Evolutionary conservation across 1,140 invertebrate species (phyloP).

Genomic region (Drosophila lacertosa): DNA sequence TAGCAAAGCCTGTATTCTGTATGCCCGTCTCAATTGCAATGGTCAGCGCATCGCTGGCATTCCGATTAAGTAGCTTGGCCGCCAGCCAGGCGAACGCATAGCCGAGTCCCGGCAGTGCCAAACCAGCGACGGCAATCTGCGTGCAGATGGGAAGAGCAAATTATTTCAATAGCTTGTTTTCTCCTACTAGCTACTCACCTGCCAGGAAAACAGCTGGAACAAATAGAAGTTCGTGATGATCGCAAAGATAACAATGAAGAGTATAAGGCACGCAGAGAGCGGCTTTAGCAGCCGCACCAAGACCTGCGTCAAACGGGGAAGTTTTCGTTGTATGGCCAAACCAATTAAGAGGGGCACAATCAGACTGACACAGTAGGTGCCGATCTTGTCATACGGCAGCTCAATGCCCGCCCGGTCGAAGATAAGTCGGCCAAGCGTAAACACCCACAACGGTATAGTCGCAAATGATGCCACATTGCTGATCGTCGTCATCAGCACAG

Average conservation of each 20-base stretch:
- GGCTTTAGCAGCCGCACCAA: constrained; percentile 93
- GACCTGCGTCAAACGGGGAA: constrained; percentile 88
- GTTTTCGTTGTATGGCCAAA: constrained; percentile 89
- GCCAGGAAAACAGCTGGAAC: constrained; percentile 94
- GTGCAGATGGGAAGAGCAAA: neutral
- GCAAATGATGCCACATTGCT: constrained; percentile 93
- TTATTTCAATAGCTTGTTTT: neutral
- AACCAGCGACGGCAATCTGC: constrained; percentile 92
- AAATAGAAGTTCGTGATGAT: constrained; percentile 95
- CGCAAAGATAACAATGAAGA: constrained; percentile 97
- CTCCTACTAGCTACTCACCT: constrained; percentile 86
- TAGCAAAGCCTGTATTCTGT: constrained; percentile 97
- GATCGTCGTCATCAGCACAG: constrained; percentile 96
- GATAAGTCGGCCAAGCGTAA: constrained; percentile 94
- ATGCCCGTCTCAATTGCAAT: constrained; percentile 97
- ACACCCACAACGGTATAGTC: constrained; percentile 98
- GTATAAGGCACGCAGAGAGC: constrained; percentile 91
- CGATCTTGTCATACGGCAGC: constrained; percentile 93
- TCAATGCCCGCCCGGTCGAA: constrained; percentile 88
- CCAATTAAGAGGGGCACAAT: constrained; percentile 93
- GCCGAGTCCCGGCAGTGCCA: constrained; percentile 94
- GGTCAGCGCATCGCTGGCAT: constrained; percentile 89
- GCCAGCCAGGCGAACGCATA: constrained; percentile 90
- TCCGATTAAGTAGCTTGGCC: constrained; percentile 87
- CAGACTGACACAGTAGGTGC: constrained; percentile 90